Percentiles rank a stretch among this genome's conserved stretches.
These are phyloP conservation scores for Drosophila subpulchrella DNA, from an alignment of 1,140 invertebrate species.

Conservation along the genomic window DNA sequence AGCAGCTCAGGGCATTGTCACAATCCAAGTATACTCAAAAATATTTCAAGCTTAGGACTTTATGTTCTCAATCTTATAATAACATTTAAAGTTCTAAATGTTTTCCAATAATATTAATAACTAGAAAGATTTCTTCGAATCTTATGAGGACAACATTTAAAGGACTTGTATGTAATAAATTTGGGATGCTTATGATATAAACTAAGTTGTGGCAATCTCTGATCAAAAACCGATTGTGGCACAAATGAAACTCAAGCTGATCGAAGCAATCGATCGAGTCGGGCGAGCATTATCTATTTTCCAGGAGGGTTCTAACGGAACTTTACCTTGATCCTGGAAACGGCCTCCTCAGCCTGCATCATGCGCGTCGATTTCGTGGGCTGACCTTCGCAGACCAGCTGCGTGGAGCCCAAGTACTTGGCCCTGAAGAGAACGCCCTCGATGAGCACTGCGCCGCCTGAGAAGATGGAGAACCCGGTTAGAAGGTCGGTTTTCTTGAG, in stretches of 20 bases:
- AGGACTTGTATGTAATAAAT: neutral
- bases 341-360: constrained; percentile 99
- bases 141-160: too few species aligned
- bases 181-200: neutral
- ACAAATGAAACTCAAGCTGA: constrained; percentile 19
- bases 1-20: constrained; percentile 3
- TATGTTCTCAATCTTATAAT: too few species aligned
- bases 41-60: neutral
- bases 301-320: neutral
- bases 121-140: too few species aligned
- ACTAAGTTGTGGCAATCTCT: constrained; percentile 3
- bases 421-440: constrained; percentile 99
- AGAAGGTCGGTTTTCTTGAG: constrained; percentile 9
- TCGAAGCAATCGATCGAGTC: constrained; percentile 38
- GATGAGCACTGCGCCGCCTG: constrained; percentile 91
- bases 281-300: neutral
- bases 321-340: constrained; percentile 98
- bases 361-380: constrained; percentile 99
- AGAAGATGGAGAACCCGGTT: constrained; percentile 30
- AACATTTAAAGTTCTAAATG: too few species aligned
- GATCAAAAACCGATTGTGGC: neutral
- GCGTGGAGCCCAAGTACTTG: constrained; percentile 98
- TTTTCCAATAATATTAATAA: neutral
- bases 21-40: neutral
- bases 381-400: constrained; percentile 98